Base-by-base conservation (phyloP, 2,113 vertebrate species). In the Forbesichthys agassizii region DNA sequence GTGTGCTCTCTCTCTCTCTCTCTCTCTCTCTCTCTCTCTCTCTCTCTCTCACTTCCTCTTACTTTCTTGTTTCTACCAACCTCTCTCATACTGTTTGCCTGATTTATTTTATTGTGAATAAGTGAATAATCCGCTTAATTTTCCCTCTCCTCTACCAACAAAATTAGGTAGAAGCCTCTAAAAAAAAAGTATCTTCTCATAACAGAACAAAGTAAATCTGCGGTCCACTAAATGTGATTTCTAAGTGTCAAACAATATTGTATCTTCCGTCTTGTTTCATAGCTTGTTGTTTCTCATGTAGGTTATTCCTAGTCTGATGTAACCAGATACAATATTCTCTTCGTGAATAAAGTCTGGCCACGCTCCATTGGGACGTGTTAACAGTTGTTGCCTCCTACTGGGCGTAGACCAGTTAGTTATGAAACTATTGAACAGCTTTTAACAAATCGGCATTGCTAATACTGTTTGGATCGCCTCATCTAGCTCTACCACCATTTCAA, bases 71-170 rank as follows among this genome's bases (percentile, higher is more conserved):
- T 72, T 58, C 68, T 9, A 75, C 77, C 80, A 78, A 67, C 81
- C 76, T 78, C 71, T 63, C 80, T 81, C 80, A 71, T 20, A 72
- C 84, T 58, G 72, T 82, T 62, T 48, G 61, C n/a, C 52, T 60
- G 74, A 75, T 78, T 54, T 49, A 68, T 80, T 86, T 78, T 80
- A 42, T 57, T 73, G 78, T 53, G 36, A 52, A 53, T 67, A 61
- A 67, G 49, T 52, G 18, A 58, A 72, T 59, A 59, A n/a, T 71
- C 66, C n/a, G 18, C 42, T 52, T n/a, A 46, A 33, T 74, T 70
- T 71, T 78, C 59, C 58, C 33, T 46, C 61, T 16, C 68, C 33
- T 77, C 55, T 48, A 49, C 56, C 63, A 54, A 0, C 71, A 52
- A 49, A 20, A 54, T 27, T 11, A 58, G 10, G 68, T 56, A 46